Conservation (phyloP, 2,888 invertebrate genomes). For the Glyphotaelius pellucidus region DNA sequence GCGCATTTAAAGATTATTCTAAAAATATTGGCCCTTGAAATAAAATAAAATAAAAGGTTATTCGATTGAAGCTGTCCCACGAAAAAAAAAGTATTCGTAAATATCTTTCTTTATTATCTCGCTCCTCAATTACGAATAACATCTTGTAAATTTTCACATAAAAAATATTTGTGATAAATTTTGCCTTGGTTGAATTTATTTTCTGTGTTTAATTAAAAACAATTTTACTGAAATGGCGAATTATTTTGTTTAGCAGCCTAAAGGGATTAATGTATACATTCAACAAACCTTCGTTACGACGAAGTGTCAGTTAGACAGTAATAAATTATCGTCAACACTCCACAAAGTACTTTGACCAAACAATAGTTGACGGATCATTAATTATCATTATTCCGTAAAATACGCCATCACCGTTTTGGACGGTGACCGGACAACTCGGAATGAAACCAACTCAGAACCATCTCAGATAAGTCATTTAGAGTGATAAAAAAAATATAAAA, state of each 20-base stretch:
- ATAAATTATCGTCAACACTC: background rate
- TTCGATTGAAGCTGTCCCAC: too few species aligned
- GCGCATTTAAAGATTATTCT: too few species aligned
- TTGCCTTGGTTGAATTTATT: background rate
- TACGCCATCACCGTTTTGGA: background rate
- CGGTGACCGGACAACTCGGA: too few species aligned
- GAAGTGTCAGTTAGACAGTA: background rate
- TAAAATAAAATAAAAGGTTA: too few species aligned
- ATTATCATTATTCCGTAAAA: background rate
- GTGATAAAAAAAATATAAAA: too few species aligned
- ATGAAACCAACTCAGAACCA: too few species aligned
- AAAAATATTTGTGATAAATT: background rate
- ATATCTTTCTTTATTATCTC: too few species aligned
- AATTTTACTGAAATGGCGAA: background rate
- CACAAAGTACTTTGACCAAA: background rate
- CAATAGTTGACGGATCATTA: background rate
- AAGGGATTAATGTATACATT: background rate
- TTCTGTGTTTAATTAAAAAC: too few species aligned
- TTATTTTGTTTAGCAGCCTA: background rate
- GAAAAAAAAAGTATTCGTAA: too few species aligned
- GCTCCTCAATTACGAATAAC: background rate
- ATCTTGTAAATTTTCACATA: background rate
- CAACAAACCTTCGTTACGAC: background rate
- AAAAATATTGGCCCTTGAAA: too few species aligned
- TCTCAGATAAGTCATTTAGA: too few species aligned